Conservation (phyloP, 2,888 invertebrate species). For the Sminthurides aquaticus region DNA sequence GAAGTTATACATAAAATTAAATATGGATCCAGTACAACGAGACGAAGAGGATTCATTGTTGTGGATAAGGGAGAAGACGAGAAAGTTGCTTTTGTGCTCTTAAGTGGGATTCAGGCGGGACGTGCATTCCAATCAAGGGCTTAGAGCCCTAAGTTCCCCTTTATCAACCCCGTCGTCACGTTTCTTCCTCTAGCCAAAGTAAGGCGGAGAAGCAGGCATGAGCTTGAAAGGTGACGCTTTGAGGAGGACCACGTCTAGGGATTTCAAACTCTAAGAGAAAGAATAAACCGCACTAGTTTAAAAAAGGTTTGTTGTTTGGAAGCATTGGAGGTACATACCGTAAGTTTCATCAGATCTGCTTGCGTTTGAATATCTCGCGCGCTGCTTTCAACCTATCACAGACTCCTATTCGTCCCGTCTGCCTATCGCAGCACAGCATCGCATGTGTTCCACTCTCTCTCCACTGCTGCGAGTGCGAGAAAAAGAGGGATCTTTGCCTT, state of each 20-base stretch:
- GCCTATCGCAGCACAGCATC: background rate
- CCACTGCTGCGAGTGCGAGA: too few species aligned
- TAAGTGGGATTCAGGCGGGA: background rate
- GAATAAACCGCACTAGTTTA: background rate
- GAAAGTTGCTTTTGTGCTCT: background rate
- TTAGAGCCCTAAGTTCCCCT: background rate
- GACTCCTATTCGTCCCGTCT: too few species aligned
- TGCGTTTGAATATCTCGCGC: too few species aligned
- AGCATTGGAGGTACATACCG: background rate
- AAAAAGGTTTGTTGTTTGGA: background rate
- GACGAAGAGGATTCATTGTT: background rate
- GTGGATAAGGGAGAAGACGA: background rate
- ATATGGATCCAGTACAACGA: background rate
- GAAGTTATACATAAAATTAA: background rate
- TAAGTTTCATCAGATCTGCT: too few species aligned
- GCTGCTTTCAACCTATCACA: too few species aligned
- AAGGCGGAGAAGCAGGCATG: background rate
- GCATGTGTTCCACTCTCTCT: too few species aligned
- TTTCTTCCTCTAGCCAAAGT: background rate
- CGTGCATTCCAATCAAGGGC: background rate
- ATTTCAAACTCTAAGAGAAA: background rate
- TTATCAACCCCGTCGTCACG: background rate
- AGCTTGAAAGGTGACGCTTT: background rate
- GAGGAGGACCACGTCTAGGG: background rate
- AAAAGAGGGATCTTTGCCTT: too few species aligned